Percentiles rank a stretch among this genome's conserved stretches.
These are phyloP conservation scores for Nothoprocta pentlandii DNA, from an alignment of 2,113 vertebrate species.

Conservation along the genomic window DNA sequence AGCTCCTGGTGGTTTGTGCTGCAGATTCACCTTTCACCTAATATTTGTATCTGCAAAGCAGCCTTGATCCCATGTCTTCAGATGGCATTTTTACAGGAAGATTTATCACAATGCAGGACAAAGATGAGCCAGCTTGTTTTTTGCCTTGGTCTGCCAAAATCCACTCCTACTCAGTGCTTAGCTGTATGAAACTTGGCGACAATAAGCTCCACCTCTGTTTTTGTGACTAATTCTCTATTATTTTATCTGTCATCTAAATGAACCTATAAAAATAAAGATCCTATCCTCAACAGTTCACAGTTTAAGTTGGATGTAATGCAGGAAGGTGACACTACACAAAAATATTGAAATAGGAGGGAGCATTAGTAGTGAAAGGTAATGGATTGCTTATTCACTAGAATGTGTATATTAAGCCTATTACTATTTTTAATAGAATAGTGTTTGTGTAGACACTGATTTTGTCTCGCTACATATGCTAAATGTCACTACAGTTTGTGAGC, in stretches of 20 bases:
- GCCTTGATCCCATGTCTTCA: not conserved
- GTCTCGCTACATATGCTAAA: not conserved
- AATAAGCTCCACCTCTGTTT: not conserved
- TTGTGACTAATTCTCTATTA: not conserved
- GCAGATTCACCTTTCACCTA: not conserved
- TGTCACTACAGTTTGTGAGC: not conserved
- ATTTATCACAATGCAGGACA: not conserved
- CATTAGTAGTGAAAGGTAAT: not conserved
- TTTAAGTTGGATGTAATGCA: not conserved
- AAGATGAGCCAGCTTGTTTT: not conserved
- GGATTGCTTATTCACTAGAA: not conserved
- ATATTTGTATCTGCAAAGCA: not conserved
- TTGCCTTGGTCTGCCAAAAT: not conserved
- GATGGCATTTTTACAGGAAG: not conserved
- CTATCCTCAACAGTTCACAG: not conserved
- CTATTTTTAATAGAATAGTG: not conserved
- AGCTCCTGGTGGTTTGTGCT: not conserved
- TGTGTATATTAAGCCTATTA: not conserved
- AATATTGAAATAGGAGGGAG: not conserved
- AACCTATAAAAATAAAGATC: not conserved
- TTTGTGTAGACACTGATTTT: not conserved
- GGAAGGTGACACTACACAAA: not conserved
- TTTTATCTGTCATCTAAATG: not conserved
- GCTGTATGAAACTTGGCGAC: not conserved
- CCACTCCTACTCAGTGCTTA: not conserved